Evolutionary conservation across 2,113 vertebrate species (phyloP), one percentile per base, ranked within the genome.

Genomic region (Chitala chitala): DNA sequence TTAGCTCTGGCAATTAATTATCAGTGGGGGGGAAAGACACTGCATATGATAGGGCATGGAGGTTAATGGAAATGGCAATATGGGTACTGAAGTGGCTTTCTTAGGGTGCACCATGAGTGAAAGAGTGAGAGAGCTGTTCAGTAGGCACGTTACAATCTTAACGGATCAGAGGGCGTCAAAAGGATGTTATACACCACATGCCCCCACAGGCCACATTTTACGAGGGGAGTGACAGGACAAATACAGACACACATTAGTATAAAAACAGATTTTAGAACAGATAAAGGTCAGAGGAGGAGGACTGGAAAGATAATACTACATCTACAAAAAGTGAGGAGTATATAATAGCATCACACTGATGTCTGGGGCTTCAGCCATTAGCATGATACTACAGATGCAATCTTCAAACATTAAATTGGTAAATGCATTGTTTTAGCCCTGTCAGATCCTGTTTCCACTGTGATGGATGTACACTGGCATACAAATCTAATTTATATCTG

Each of bases 321-420:
- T 1, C 20, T 40, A 46, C 15, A 12, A 26, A 22, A 66, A 22
- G 12, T 66, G 9, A 42, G 63, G 8, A 22, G 22, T 4, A 44
- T 10, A 2, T 17, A 33, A 44, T 44, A 44, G 20, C 64, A n/a
- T 26, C 38, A 46, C 64, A 38, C 1, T 42, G 29, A 59, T 13
- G 3, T 59, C 33, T 36, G 20, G 17, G 59, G 29, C 33, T n/a
- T 3, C 38, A n/a, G 31, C 38, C 33, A 63, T 38, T 9, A 63
- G 20, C 31, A 20, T 63, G 7, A 29, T 36, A 36, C 33, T 6
- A 17, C 59, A 63, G 69, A 76, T 74, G 63, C 46, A 61, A 53
- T 22, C 33, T 77, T 75, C 48, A 77, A 76, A 65, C 79, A 77
- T 76, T 71, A 72, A 70, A 79, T 73, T 77, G 65, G 40, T n/a